A percentile compares a stretch with the other conserved stretches of the same genome.
Conservation (phyloP, 2,888 invertebrate species). For the Hemaris fuciformis region DNA sequence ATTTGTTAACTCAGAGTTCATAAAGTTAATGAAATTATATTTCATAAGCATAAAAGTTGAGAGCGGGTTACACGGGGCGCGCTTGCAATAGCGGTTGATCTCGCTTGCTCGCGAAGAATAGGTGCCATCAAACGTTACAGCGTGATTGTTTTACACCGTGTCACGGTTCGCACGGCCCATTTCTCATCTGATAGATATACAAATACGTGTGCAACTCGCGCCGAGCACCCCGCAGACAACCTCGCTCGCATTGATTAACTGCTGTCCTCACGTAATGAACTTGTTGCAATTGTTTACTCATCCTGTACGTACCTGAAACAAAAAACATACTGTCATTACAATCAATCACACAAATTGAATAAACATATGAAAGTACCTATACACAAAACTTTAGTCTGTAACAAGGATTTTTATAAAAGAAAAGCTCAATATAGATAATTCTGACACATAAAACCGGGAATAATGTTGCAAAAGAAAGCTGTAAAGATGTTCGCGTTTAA, state of each 20-base stretch:
- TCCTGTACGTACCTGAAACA: conserved; percentile 53
- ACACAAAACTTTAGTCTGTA: not conserved
- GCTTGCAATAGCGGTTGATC: not conserved
- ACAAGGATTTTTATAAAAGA: not conserved
- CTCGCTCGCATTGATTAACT: conserved; percentile 39
- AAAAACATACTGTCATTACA: conserved; percentile 26
- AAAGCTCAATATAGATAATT: not conserved
- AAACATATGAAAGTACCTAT: not conserved
- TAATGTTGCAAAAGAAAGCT: conserved; percentile 7
- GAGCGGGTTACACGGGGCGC: not conserved
- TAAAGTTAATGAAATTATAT: not conserved
- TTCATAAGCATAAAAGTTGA: not conserved
- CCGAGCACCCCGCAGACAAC: conserved; percentile 33
- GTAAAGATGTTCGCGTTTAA: conserved; percentile 1
- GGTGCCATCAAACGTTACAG: conserved; percentile 6
- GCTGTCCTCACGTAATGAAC: conserved; percentile 24
- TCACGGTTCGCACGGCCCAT: conserved; percentile 53
- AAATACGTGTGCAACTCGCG: conserved; percentile 25
- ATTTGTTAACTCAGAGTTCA: not conserved
- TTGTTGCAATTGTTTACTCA: not conserved
- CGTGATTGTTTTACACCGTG: conserved; percentile 25
- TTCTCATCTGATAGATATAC: conserved; percentile 55
- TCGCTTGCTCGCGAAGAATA: not conserved
- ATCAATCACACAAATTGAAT: not conserved
- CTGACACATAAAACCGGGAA: not conserved